Evolutionary conservation across 1,140 invertebrate genomes (phyloP), one percentile per base, ranked within the genome.

Genomic region (Drosophila teissieri): DNA sequence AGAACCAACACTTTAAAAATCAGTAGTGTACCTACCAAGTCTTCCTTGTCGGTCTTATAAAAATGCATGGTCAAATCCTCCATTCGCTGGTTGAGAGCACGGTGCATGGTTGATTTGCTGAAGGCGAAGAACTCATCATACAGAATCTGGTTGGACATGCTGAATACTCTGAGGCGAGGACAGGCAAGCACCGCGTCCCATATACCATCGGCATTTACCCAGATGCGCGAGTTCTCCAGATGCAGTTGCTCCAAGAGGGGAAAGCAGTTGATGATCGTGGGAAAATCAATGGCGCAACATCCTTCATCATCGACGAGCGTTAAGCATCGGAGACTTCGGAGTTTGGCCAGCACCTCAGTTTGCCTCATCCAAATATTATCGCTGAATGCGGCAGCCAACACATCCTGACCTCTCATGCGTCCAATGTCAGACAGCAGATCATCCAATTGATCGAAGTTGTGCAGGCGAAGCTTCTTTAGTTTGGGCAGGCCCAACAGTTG

Each of bases 271-370:
- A 67, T 24, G 4, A 65, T 42, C 8, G 19, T n/a, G n/a, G 42
- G 22, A 7, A 75, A 27, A 7, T 42, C 36, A 11, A 27, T n/a
- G 36, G 15, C 46, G 27, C n/a, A 39, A 45, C 69, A 64, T 2
- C 69, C 72, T 27, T 73, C 45, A 44, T 74, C 58, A 8, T 74
- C 61, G 17, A 75, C 34, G 3, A 75, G 40, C 4, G 48, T 75
- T 1, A 75, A 15, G 2, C 22, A 31, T n/a, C 48, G 61, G 8
- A 75, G 34, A 36, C 39, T 67, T 0, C 10, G 15, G 7, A 75
- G 17, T 19, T 40, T 45, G 1, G 39, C 19, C 24, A 65, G 36
- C 8, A 53, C 17, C 4, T 14, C 15, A 1, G 53, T 4, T 3
- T 11, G 31, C n/a, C 40, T 51, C 11, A 46, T 36, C 17, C 40